Percentiles rank a stretch among this genome's conserved stretches.
phyloP scores from a whole-genome alignment of 2,797 vertebrate genomes.

The Gambelia wislizenii region DNA sequence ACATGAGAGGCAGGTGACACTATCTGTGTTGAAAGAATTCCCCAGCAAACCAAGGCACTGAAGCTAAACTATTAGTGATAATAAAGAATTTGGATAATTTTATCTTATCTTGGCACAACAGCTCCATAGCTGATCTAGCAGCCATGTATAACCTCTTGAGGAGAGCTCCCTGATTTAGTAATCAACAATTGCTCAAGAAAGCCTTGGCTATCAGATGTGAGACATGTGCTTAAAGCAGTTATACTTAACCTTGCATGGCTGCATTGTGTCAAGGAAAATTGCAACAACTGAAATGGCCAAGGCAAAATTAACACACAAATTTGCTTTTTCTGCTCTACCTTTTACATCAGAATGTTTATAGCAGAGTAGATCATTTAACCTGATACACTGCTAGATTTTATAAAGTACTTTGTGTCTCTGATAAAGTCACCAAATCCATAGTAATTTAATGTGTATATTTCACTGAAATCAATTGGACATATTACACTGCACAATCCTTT shows the following conservation, averaged over 20 bases:
- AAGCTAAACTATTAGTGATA: constrained; percentile 31
- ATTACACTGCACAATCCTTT: not conserved
- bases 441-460: not conserved
- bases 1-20: constrained; percentile 28
- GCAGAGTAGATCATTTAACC: constrained; percentile 30
- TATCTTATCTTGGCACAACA: constrained; percentile 56
- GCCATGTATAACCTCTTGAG: not conserved
- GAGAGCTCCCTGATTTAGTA: constrained; percentile 43
- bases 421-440: not conserved
- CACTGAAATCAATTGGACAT: not conserved
- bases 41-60: constrained; percentile 19
- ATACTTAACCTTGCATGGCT: not conserved
- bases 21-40: constrained; percentile 27
- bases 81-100: constrained; percentile 59
- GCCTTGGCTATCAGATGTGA: constrained; percentile 34
- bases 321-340: constrained; percentile 40
- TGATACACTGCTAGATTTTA: constrained; percentile 43
- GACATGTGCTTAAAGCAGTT: constrained; percentile 15
- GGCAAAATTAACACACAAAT: not conserved
- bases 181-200: constrained; percentile 55
- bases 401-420: constrained; percentile 16
- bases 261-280: constrained; percentile 14
- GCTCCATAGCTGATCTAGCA: constrained; percentile 20
- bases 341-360: constrained; percentile 42
- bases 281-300: constrained; percentile 23